A percentile compares a stretch with the other conserved stretches of the same genome.
phyloP scores from a whole-genome alignment of 35 echinoderm and acorn worm species.

The Ophiothrix spiculata region DNA sequence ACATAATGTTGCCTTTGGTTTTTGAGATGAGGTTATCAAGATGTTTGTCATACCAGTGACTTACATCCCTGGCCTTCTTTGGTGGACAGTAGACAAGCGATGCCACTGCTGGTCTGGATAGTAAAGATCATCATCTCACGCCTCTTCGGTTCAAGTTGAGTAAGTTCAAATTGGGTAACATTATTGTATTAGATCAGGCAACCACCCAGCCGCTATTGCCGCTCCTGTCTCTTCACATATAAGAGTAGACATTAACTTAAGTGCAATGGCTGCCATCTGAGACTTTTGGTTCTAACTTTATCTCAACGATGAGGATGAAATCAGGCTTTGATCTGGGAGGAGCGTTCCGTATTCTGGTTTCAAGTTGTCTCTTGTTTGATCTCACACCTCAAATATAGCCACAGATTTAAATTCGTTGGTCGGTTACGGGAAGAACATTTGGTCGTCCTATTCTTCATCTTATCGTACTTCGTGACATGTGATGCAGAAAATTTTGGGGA shows the following conservation, averaged over 20 bases:
- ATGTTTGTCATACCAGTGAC: background rate
- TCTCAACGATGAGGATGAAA: background rate
- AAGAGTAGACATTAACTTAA: background rate
- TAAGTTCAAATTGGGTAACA: background rate
- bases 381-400: background rate
- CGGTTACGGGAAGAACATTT: background rate
- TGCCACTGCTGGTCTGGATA: background rate
- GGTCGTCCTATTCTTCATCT: too few relatives aligned
- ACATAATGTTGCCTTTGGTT: background rate
- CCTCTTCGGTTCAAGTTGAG: background rate
- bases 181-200: background rate
- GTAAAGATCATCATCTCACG: background rate
- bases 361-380: background rate
- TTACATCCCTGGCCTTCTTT: too few relatives aligned
- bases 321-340: background rate
- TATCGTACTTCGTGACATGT: too few relatives aligned
- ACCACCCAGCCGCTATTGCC: background rate
- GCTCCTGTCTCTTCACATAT: background rate
- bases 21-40: background rate
- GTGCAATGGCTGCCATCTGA: background rate
- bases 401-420: background rate
- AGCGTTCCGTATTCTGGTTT: background rate
- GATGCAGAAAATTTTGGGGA: too few relatives aligned
- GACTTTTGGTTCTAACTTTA: background rate
- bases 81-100: background rate